Evolutionary conservation across 2,113 vertebrate species (phyloP).

Genomic region (Lepisosteus osseus): DNA sequence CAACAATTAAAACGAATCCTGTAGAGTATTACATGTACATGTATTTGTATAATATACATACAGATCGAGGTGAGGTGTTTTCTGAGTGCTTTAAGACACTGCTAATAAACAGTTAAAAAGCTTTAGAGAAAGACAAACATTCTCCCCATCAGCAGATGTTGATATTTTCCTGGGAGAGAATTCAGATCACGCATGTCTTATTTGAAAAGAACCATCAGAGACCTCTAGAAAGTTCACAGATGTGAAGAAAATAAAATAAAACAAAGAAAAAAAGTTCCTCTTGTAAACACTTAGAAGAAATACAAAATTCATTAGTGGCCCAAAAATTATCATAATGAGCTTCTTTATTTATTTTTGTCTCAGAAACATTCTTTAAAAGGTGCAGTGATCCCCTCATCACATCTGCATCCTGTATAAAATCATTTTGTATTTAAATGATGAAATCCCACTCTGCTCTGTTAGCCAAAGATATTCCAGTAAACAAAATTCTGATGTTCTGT

Average conservation of each 20-base stretch:
- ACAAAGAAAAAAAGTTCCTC: not conserved
- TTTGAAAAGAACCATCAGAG: not conserved
- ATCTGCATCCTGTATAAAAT: conserved; percentile 4
- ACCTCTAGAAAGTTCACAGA: not conserved
- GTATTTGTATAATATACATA: too few species aligned
- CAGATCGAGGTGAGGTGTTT: too few species aligned
- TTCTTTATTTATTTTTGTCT: conserved; percentile 25
- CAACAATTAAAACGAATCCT: too few species aligned
- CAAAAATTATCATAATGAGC: conserved; percentile 19
- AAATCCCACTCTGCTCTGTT: not conserved
- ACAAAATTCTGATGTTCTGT: conserved; percentile 25
- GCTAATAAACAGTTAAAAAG: too few species aligned
- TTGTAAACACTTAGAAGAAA: conserved; percentile 6
- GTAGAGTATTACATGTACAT: too few species aligned
- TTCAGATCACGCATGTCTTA: not conserved
- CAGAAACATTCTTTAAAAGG: conserved; percentile 5
- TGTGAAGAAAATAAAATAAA: not conserved
- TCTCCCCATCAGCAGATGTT: not conserved
- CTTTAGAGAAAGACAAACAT: not conserved
- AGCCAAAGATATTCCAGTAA: not conserved
- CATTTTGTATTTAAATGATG: conserved; percentile 12
- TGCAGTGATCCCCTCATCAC: conserved; percentile 11
- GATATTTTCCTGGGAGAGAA: not conserved
- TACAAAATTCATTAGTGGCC: conserved; percentile 7
- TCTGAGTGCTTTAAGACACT: too few species aligned